These are phyloP conservation scores for Laothoe populi DNA, from an alignment of 2,888 invertebrate genomes.

Conservation along the genomic window DNA sequence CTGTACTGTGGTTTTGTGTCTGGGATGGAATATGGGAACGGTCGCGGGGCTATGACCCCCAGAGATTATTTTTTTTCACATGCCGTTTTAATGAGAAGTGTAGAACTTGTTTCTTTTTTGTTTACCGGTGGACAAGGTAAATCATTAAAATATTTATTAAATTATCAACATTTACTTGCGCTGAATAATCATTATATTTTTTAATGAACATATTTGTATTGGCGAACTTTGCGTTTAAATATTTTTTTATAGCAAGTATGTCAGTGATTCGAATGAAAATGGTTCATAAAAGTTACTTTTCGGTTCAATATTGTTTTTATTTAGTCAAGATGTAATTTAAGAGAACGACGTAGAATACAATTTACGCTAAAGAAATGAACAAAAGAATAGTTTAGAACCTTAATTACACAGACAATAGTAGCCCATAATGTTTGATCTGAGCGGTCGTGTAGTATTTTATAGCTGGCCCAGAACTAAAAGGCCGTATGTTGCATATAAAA, in stretches of 20 bases:
- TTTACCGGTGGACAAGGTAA: slow-evolving; percentile 3
- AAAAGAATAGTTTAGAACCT: not conserved
- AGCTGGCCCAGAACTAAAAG: not conserved
- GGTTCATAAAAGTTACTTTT: too few species aligned
- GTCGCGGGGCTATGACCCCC: not conserved
- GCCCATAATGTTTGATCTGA: not conserved
- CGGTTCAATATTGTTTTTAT: too few species aligned
- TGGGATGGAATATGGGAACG: not conserved
- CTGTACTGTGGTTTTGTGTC: not conserved
- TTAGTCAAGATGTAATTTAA: too few species aligned
- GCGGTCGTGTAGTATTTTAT: not conserved
- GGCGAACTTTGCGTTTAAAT: not conserved
- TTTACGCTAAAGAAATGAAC: not conserved
- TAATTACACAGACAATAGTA: not conserved
- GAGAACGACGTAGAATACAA: too few species aligned
- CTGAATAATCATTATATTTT: not conserved
- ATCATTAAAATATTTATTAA: not conserved
- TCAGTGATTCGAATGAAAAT: not conserved
- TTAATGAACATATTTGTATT: not conserved
- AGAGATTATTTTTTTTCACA: not conserved
- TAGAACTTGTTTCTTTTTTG: not conserved
- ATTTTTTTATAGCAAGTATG: not conserved
- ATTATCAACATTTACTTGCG: not conserved
- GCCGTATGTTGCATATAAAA: not conserved
- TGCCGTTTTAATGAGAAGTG: not conserved